Evolutionary conservation across 2,113 vertebrate species (phyloP).

Genomic region (Zosterops pallidus): DNA sequence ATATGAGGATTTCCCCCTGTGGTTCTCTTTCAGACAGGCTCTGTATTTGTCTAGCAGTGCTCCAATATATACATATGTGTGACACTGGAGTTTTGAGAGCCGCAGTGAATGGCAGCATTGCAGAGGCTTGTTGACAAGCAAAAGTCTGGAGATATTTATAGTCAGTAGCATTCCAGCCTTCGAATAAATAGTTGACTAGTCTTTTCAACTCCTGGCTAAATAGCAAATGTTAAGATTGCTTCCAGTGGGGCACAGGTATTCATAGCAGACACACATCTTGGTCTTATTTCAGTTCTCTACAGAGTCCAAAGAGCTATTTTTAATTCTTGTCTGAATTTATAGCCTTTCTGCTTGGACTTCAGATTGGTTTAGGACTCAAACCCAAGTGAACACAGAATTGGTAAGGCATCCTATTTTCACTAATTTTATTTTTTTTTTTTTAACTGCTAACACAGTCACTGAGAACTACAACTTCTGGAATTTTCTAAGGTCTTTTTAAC

Average conservation of each 20-base stretch:
- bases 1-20: not conserved
- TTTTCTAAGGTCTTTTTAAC: not conserved
- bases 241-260: not conserved
- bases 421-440: not conserved
- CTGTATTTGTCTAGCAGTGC: not conserved
- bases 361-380: not conserved
- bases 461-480: not conserved
- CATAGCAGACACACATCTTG: not conserved
- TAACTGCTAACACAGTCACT: not conserved
- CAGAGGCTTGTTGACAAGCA: not conserved
- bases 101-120: not conserved
- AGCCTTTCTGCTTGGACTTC: not conserved
- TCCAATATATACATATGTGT: not conserved
- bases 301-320: not conserved
- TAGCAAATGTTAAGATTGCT: not conserved
- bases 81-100: not conserved
- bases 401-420: not conserved
- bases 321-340: slow-evolving; percentile 21
- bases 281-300: not conserved
- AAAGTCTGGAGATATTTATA: not conserved
- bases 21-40: not conserved
- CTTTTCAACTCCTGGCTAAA: slow-evolving; percentile 3
- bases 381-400: not conserved
- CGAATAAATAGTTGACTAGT: not conserved
- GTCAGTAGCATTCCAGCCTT: not conserved